These are phyloP conservation scores for Rhombomys opimus DNA, from an alignment of 2,113 vertebrate genomes.

Conservation along the genomic window DNA sequence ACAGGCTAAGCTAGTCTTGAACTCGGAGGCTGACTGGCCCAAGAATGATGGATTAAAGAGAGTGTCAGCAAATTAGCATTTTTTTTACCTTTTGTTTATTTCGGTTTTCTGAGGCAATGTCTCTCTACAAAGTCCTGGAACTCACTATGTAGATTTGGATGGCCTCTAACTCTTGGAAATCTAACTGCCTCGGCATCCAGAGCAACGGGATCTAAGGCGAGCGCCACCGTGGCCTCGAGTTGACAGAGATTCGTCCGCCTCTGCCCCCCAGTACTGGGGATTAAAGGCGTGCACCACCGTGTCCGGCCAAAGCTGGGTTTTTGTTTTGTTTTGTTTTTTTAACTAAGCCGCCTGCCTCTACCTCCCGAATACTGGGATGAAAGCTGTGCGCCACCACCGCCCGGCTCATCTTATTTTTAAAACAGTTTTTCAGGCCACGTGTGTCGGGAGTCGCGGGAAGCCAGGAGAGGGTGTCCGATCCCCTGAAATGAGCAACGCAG, in stretches of 20 bases:
- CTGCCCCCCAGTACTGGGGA: background rate
- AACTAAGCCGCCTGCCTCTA: background rate
- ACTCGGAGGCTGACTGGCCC: too few relatives aligned
- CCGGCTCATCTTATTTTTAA: background rate
- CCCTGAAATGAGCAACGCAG: background rate
- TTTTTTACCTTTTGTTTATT: background rate
- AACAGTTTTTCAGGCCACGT: background rate
- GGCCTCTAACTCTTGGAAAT: background rate
- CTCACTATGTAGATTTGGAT: background rate
- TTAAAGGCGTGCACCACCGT: background rate
- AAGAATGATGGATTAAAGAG: too few relatives aligned
- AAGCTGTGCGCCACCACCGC: background rate
- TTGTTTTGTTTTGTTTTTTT: too few relatives aligned
- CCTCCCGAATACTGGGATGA: background rate
- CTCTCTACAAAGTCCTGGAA: background rate
- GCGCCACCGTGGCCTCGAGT: background rate
- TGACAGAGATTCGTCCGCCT: background rate
- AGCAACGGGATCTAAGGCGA: background rate
- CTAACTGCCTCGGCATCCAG: background rate
- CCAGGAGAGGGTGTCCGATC: background rate
- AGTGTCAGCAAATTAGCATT: background rate
- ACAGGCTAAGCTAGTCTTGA: background rate
- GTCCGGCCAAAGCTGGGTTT: too few relatives aligned
- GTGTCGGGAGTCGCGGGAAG: background rate
- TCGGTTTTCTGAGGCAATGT: background rate